Conservation (phyloP, 2,113 vertebrate species). For the Gambusia holbrooki region DNA sequence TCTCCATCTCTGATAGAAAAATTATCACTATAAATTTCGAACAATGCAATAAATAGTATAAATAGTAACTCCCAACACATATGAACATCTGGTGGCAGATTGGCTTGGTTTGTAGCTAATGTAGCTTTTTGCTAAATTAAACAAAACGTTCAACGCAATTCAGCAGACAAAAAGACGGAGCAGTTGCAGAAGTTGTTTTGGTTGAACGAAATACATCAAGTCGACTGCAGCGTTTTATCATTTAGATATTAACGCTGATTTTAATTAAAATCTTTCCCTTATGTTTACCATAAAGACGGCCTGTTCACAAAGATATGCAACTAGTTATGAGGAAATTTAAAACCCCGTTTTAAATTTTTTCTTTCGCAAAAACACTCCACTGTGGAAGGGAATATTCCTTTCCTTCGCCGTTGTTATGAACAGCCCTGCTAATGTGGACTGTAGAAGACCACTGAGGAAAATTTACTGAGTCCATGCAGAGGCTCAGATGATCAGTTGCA, state of each 20-base stretch:
- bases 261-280: no score
- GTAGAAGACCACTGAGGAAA: conserved; percentile 54
- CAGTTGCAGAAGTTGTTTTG: no score
- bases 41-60: no score
- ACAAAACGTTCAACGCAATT: not conserved
- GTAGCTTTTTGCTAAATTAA: not conserved
- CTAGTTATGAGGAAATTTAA: not conserved
- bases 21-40: no score
- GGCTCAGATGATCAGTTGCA: conserved; percentile 81
- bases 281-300: no score
- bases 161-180: not conserved
- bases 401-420: not conserved
- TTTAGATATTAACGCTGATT: no score
- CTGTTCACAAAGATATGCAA: not conserved
- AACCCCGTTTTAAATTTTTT: not conserved
- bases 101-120: no score
- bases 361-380: not conserved
- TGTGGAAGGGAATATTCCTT: not conserved
- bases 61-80: no score
- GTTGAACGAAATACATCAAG: no score
- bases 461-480: conserved; percentile 56
- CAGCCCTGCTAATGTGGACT: conserved; percentile 26
- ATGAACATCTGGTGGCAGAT: no score
- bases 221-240: no score
- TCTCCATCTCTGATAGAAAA: no score